Conservation (phyloP, 2,113 vertebrate species). For the Atherinomorus stipes region DNA sequence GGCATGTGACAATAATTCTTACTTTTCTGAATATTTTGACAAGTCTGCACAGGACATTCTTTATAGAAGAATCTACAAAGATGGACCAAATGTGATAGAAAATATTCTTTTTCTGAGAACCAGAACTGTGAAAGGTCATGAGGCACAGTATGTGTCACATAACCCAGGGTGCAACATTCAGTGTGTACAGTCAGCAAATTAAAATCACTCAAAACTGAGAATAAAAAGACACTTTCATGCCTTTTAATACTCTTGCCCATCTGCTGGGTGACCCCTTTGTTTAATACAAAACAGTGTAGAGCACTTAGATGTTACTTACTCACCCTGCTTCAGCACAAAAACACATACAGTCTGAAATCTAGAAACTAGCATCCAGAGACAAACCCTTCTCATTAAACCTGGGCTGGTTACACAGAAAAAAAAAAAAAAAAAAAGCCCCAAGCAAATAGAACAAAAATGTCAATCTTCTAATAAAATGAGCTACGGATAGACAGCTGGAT, state of each 20-base stretch:
- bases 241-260: not conserved
- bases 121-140: too few relatives aligned
- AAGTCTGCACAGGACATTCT: too few relatives aligned
- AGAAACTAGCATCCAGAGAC: slow-evolving; percentile 51
- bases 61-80: too few relatives aligned
- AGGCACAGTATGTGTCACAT: too few relatives aligned
- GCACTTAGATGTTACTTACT: slow-evolving; percentile 39
- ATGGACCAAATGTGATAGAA: too few relatives aligned
- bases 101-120: too few relatives aligned
- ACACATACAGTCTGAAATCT: slow-evolving; percentile 42
- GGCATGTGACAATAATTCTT: too few relatives aligned
- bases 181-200: too few relatives aligned
- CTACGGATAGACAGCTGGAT: slow-evolving; percentile 33
- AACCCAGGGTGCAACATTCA: too few relatives aligned
- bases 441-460: slow-evolving; percentile 67
- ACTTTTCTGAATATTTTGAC: too few relatives aligned
- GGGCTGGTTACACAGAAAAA: not conserved
- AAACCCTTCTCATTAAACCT: slow-evolving; percentile 59
- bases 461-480: slow-evolving; percentile 51
- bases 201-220: too few relatives aligned
- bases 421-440: slow-evolving; percentile 33
- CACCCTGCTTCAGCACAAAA: slow-evolving; percentile 34
- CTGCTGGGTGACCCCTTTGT: slow-evolving; percentile 6
- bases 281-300: slow-evolving; percentile 15
- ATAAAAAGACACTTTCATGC: too few relatives aligned